Base-by-base conservation (phyloP, 92 coral and sea anemone genomes). In the Bergia sp. region DNA sequence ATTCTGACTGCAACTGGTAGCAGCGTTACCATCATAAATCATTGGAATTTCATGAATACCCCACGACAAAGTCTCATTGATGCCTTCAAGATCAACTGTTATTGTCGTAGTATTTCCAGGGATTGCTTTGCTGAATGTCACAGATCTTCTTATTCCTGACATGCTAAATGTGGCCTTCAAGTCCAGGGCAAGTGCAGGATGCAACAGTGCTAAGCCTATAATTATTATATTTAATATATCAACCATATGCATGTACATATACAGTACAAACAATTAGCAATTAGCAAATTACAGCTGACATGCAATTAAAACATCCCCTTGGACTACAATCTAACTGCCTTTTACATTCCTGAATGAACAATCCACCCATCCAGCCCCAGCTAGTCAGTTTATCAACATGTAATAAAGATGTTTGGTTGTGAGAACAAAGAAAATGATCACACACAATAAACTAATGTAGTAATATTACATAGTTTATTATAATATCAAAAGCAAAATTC, bases 1-100 rank as follows among this genome's bases (percentile, higher is more conserved):
- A 69, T 21, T n/a, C 71, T 76, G 81, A 58, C 83, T 85, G 85
- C 99, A 96, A 79, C 94, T 95, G 57, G 86, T 77, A 36, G 77
- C 88, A 43, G 94, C 93, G 73, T 93, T 93, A 20, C 99, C 99
- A 47, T 92, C 66, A 91, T 97, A 97, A 42, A 95, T 90, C 90
- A 97, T 92, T 4, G 99, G 99, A 18, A 94, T 89, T 23, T 82
- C 83, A 58, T 92, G 97, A 55, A 97, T 88, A n/a, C 55, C 71
- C 96, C 98, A 93, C 10, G 81, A 16, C n/a, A 96, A 90, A 13
- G 89, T 89, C 71, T 93, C 93, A 75, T 87, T 79, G 69, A 96
- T 42, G 37, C 99, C 99, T 58, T 87, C 86, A 11, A 97, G 92
- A 89, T 92, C 50, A 20, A 94, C 89, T 37, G 64, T 84, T 85